Conservation (phyloP, 1,140 invertebrate species). For the Aricia agestis region DNA sequence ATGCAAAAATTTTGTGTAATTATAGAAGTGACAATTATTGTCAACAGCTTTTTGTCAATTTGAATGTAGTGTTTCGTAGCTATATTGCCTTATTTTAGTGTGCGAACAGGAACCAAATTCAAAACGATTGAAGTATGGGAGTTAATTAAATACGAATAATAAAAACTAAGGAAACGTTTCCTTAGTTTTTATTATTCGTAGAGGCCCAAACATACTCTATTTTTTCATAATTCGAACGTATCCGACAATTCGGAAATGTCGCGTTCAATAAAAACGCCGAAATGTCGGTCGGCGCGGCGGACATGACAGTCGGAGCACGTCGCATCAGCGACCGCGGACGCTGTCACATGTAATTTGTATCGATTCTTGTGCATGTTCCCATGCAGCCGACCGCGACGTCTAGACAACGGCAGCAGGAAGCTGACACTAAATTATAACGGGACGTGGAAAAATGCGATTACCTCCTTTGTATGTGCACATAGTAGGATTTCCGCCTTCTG, state of each 20-base stretch:
- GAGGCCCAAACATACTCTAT: no score
- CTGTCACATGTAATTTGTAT: conserved; percentile 13
- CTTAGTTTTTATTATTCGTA: no score
- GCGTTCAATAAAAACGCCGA: not conserved
- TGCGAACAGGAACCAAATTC: no score
- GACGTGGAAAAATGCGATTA: not conserved
- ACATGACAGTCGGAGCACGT: not conserved
- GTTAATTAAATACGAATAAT: no score
- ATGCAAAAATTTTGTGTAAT: no score
- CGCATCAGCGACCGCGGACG: not conserved
- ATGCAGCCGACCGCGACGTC: conserved; percentile 13
- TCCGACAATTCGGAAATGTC: not conserved
- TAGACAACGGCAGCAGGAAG: conserved; percentile 8
- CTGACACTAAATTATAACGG: conserved; percentile 14
- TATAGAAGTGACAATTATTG: no score
- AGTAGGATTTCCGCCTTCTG: no score
- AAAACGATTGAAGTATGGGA: no score
- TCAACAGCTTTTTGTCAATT: no score
- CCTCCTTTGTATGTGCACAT: not conserved
- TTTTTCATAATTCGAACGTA: not conserved
- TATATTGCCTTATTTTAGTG: no score
- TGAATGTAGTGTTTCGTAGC: no score
- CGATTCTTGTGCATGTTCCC: conserved; percentile 7
- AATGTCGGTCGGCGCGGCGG: not conserved
- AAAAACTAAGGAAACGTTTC: no score